Percentiles rank a stretch among this genome's conserved stretches.
These are phyloP conservation scores for Bombus turneri DNA, from an alignment of 1,140 invertebrate genomes.

Conservation along the genomic window DNA sequence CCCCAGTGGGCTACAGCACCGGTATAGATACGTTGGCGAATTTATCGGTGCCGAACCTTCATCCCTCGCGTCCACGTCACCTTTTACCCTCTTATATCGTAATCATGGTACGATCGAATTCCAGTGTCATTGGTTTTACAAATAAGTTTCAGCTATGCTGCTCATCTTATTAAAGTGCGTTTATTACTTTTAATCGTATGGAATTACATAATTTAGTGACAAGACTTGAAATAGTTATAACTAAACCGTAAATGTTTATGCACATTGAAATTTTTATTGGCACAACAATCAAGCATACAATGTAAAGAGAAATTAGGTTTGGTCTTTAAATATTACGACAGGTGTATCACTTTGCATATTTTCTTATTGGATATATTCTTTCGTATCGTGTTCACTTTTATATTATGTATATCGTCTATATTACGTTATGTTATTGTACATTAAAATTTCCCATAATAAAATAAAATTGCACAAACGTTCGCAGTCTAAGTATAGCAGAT, in stretches of 20 bases:
- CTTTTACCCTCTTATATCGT: neutral
- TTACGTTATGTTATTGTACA: no score
- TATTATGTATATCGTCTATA: no score
- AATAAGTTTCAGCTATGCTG: neutral
- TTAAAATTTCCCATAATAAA: no score
- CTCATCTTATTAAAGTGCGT: neutral
- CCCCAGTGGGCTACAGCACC: constrained; percentile 33
- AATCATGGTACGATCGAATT: neutral
- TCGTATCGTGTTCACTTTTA: no score
- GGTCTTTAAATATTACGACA: no score
- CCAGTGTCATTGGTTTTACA: neutral
- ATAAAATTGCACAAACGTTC: no score
- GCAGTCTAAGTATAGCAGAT: no score
- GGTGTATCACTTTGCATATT: no score
- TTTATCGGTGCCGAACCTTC: constrained; percentile 52
- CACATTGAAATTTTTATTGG: neutral
- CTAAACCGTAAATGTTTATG: neutral
- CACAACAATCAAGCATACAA: no score
- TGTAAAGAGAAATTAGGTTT: no score
- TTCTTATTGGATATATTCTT: no score
- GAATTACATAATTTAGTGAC: neutral
- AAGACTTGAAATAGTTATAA: neutral
- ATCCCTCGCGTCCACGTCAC: neutral
- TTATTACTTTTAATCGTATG: neutral
- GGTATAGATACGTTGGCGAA: constrained; percentile 48